Evolutionary conservation across 2,888 invertebrate genomes (phyloP), one percentile per base, ranked within the genome.

Genomic region (Athrips mouffetella): DNA sequence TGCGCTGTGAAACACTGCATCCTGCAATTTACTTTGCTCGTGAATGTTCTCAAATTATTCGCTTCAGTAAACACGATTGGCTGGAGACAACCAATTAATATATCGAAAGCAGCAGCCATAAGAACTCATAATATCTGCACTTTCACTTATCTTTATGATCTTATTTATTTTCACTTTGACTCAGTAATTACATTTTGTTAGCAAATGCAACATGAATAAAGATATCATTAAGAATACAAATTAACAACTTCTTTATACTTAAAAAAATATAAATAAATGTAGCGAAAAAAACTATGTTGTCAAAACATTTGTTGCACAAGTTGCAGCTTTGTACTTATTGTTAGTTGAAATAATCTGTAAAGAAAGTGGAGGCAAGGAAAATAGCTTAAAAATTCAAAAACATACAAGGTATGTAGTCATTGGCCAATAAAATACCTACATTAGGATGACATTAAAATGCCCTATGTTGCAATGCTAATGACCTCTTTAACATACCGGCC

Each of bases 401-500:
- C n/a, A n/a, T n/a, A n/a, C n/a, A n/a, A n/a, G n/a, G n/a, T n/a
- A n/a, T n/a, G n/a, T n/a, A n/a, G n/a, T 20, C 30, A 33, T 29
- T 27, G 18, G 25, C 21, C 11, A 42, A 15, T 41, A 23, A 15
- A 33, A 15, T 21, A n/a, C n/a, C n/a, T n/a, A 21, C 37, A 20
- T 37, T 37, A 37, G n/a, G 37, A 18, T 11, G 20, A 30, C 16
- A 27, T 37, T 37, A 37, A 37, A n/a, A 37, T 44, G 30, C 13
- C 31, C 29, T 33, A 41, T 50, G 31, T 37, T n/a, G 45, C 41
- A 47, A 45, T 47, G 55, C 52, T 49, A 56, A 60, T 55, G 59
- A 40, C 58, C 58, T 58, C 58, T 59, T 66, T 53, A 58, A 53
- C 62, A 66, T 66, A 64, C 60, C 62, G 58, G 55, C 54, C 56